A percentile compares a stretch with the other conserved stretches of the same genome.
These are phyloP conservation scores for Chironomus tepperi DNA, from an alignment of 1,140 invertebrate genomes.

Conservation along the genomic window DNA sequence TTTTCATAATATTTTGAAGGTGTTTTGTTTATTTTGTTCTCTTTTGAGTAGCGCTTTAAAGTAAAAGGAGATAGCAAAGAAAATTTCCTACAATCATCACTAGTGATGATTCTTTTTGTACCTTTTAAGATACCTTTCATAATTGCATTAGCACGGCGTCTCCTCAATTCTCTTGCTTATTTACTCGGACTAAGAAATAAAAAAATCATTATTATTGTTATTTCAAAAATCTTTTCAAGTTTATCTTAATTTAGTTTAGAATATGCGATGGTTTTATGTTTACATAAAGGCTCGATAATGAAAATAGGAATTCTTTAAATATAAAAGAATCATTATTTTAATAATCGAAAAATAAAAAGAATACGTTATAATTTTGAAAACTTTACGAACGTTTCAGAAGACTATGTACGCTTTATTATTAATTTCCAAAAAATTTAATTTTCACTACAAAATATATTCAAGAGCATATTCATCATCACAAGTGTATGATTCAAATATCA, in stretches of 20 bases:
- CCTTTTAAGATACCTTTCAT: conserved; percentile 1
- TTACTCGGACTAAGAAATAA: neutral
- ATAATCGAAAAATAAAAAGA: neutral
- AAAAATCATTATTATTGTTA: neutral
- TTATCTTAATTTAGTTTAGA: neutral
- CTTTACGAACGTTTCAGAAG: neutral
- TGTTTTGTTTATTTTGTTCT: conserved; percentile 17
- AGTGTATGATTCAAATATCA: too few species aligned
- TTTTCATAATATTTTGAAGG: neutral
- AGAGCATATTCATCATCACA: too few species aligned
- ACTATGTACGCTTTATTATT: neutral
- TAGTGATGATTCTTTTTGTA: neutral
- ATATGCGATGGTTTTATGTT: neutral
- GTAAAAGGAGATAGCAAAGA: neutral
- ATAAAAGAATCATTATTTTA: neutral
- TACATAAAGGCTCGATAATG: neutral
- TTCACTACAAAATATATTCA: too few species aligned
- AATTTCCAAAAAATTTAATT: neutral
- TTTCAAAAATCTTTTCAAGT: neutral
- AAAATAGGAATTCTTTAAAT: neutral
- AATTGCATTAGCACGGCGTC: conserved; percentile 22
- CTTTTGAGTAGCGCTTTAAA: neutral
- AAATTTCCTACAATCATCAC: conserved; percentile 7
- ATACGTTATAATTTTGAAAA: neutral
- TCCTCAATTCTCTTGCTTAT: neutral